A percentile compares a stretch with the other conserved stretches of the same genome.
Evolutionary conservation across 2,888 invertebrate genomes (phyloP).

Genomic region (Mystacides longicornis): DNA sequence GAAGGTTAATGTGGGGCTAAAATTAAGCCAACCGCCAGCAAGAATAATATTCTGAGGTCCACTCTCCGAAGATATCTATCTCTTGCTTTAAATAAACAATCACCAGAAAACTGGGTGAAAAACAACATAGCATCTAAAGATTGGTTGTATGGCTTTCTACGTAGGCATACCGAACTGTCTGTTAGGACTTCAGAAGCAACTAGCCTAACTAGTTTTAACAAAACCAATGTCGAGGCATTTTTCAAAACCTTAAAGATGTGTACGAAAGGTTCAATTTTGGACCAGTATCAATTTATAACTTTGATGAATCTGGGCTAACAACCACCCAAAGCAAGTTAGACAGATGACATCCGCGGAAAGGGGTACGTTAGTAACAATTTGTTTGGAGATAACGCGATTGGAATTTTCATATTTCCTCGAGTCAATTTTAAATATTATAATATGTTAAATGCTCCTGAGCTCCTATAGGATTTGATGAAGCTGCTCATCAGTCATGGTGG

Average conservation of each 20-base stretch:
- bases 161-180: conserved; percentile 1
- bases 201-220: conserved; percentile 5
- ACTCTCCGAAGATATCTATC: too few relatives aligned
- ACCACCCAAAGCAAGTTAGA: conserved; percentile 9
- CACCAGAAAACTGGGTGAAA: not conserved
- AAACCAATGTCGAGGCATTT: conserved; percentile 2
- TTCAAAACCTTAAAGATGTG: conserved; percentile 4
- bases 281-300: conserved; percentile 1
- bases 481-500: conserved; percentile 4
- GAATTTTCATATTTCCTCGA: conserved; percentile 3
- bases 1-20: too few relatives aligned
- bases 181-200: conserved; percentile 6
- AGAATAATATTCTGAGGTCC: too few relatives aligned
- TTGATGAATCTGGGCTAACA: conserved; percentile 7
- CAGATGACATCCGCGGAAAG: conserved; percentile 7
- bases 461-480: too few relatives aligned
- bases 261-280: conserved; percentile 1
- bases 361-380: conserved; percentile 4
- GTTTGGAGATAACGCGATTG: conserved; percentile 4
- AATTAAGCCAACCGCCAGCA: too few relatives aligned
- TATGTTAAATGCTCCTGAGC: too few relatives aligned
- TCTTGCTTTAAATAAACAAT: conserved; percentile 1
- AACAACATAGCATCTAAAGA: conserved; percentile 3
- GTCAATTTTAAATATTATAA: conserved; percentile 1
- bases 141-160: conserved; percentile 2